Conservation (phyloP, 2,797 vertebrate genomes). For the Syndactyla subalaris region DNA sequence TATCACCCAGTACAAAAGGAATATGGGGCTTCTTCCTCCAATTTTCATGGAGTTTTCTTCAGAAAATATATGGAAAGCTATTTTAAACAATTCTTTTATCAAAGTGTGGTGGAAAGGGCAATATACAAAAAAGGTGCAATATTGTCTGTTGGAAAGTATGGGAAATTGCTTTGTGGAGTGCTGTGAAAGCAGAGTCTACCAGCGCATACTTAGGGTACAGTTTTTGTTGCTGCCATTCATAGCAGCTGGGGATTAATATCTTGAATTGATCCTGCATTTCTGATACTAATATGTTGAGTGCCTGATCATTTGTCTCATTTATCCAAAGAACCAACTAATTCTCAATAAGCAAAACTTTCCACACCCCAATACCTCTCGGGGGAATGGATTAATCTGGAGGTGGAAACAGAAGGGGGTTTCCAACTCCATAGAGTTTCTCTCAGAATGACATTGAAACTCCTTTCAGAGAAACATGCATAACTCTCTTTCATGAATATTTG, state of each 20-base stretch:
- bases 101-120: background rate
- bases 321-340: background rate
- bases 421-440: background rate
- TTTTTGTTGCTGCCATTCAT: background rate
- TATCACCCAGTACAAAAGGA: background rate
- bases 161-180: background rate
- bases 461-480: background rate
- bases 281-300: background rate
- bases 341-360: background rate
- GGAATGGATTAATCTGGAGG: background rate
- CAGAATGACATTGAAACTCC: background rate
- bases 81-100: background rate
- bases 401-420: background rate
- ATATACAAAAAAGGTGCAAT: background rate
- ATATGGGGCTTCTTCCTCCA: background rate
- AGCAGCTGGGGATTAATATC: background rate
- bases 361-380: background rate
- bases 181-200: background rate
- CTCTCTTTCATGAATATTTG: background rate
- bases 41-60: background rate
- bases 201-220: background rate
- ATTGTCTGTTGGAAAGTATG: background rate
- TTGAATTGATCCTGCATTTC: background rate
- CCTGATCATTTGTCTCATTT: background rate
- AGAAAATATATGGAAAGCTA: background rate